Percentiles rank a stretch among this genome's conserved stretches.
These are phyloP conservation scores for Belgica antarctica DNA, from an alignment of 2,888 invertebrate species.

Conservation along the genomic window DNA sequence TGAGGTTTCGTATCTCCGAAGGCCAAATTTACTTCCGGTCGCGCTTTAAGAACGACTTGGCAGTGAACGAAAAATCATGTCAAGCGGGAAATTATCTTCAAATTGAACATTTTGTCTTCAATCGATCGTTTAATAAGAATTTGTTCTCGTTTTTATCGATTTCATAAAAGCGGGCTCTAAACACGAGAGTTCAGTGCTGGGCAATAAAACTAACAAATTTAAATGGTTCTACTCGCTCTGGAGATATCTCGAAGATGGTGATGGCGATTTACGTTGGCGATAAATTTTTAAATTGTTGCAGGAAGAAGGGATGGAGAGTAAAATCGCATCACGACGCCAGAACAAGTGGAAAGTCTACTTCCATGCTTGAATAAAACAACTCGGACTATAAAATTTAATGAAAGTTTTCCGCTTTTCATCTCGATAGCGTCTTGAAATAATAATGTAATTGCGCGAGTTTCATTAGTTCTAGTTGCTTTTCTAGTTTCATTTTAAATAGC, in stretches of 20 bases:
- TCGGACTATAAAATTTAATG: constrained; percentile 15
- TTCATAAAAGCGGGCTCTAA: neutral
- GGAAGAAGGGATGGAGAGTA: neutral
- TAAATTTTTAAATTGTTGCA: constrained; percentile 22
- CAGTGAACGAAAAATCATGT: too few relatives aligned
- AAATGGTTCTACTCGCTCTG: constrained; percentile 13
- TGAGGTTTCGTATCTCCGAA: too few relatives aligned
- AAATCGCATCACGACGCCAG: neutral
- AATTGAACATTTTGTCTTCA: too few relatives aligned
- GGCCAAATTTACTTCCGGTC: neutral
- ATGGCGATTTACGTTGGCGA: constrained; percentile 5
- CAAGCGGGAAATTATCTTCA: too few relatives aligned
- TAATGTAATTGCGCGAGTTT: constrained; percentile 17
- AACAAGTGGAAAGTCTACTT: neutral
- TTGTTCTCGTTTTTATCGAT: neutral
- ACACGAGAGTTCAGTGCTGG: neutral
- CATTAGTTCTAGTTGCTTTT: neutral
- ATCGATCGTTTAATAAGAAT: too few relatives aligned
- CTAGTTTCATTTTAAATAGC: constrained; percentile 14
- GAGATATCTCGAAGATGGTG: neutral
- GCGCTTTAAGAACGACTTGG: neutral
- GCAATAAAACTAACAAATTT: constrained; percentile 39
- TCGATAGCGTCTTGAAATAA: constrained; percentile 1
- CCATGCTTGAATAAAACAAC: too few relatives aligned
- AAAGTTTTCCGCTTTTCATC: neutral